Evolutionary conservation across 2,113 vertebrate genomes (phyloP), one percentile per base, ranked within the genome.

Genomic region (Dipodomys merriami): DNA sequence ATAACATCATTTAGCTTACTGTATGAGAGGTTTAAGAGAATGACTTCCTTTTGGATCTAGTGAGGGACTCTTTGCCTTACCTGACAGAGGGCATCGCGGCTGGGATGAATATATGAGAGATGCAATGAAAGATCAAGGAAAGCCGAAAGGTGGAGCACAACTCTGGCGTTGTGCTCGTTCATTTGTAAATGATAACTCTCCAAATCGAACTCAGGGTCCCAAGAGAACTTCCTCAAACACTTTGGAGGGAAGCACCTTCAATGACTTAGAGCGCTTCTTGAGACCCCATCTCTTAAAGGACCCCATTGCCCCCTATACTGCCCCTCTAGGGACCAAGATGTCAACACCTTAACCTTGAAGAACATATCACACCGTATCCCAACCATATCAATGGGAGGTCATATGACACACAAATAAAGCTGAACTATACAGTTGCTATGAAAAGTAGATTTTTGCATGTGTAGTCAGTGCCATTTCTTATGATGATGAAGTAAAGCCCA

Each of bases 401-500:
- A 29, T 33, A 62, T 49, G 73, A 22, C 60, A 13, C 5, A 39
- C n/a, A 67, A 19, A 68, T 10, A 7, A 68, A 92, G 25, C 7
- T 69, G 67, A 76, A 30, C 27, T 53, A 20, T 3, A 46, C 33
- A 62, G 78, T 13, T 53, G 4, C 22, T 30, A 8, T 69, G 0
- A 13, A 65, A 9, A n/a, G 35, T 19, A 67, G 12, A 81, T 30
- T 20, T 22, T 0, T n/a, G 53, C 2, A 10, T n/a, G 39, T 16
- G 30, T 29, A 62, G 4, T 33, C 15, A 46, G 4, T 25, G 20
- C 20, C 15, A 5, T 81, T 60, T 57, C n/a, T 62, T 57, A n/a
- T 27, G 7, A 67, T 44, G 64, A 82, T 22, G 88, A 30, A 89
- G 20, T 53, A 84, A 83, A 93, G 25, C n/a, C 79, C 29, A 76